Conservation (phyloP, 37 sponge, comb jelly and placozoan species). For the Amphimedon queenslandica region DNA sequence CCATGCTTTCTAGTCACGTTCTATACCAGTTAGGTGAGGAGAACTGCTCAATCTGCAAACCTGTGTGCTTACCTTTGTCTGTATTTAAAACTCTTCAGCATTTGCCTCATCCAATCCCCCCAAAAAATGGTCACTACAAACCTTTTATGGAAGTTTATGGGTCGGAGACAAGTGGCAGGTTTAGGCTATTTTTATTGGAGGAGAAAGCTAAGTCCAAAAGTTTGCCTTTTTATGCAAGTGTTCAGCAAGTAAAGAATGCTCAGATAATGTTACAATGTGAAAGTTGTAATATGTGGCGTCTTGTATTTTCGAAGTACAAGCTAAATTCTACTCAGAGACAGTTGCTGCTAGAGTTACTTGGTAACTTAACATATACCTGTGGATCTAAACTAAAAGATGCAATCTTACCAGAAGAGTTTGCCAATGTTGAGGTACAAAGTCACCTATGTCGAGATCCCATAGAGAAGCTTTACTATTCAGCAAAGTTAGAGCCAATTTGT, state of each 20-base stretch:
- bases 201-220: neutral
- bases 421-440: constrained; percentile 7
- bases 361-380: constrained; percentile 28
- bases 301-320: constrained; percentile 36
- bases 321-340: constrained; percentile 1
- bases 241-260: constrained; percentile 39
- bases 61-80: constrained; percentile 7
- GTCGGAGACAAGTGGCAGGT: constrained; percentile 5
- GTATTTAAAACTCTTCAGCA: constrained; percentile 8
- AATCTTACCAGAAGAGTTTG: neutral
- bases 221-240: constrained; percentile 46
- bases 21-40: too few species aligned
- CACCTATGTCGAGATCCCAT: constrained; percentile 28
- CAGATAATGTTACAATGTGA: constrained; percentile 35
- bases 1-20: too few species aligned
- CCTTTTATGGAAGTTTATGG: constrained; percentile 18
- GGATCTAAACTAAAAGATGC: constrained; percentile 23
- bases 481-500: constrained; percentile 50
- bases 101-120: constrained; percentile 24
- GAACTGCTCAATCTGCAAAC: too few species aligned
- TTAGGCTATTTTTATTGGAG: constrained; percentile 3
- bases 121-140: constrained; percentile 24
- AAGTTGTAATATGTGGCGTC: constrained; percentile 33
- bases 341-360: constrained; percentile 15
- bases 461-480: constrained; percentile 57